Evolutionary conservation across 2,113 vertebrate species (phyloP), one percentile per base, ranked within the genome.

Genomic region (Macquaria australasica): DNA sequence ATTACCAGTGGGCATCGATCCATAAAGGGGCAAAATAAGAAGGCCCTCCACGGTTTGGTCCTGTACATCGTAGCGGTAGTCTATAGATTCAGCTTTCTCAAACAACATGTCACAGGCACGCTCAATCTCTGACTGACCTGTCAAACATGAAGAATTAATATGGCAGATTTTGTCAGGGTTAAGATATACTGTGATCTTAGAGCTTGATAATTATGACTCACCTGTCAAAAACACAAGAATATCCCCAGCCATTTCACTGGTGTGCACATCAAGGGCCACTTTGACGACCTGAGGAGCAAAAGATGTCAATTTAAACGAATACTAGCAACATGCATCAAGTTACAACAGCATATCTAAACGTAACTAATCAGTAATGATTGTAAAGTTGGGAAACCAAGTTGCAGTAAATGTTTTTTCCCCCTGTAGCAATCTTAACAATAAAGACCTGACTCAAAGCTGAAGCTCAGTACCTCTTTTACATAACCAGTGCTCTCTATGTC

Each of bases 161-260:
- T 58, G 14, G 4, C 2, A 23, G 2, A 83, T 58, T 37, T 45
- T 7, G 39, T 60, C 50, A 45, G 23, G 9, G 16, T 60, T 20
- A 21, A 63, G 1, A 11, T 18, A 53, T 1, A 41, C 11, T 41
- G 8, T 51, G 37, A 58, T 15, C 0, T n/a, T 2, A 20, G 23
- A 16, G 34, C 4, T 34, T 71, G 16, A 69, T 31, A 21, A 64
- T 37, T 31, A 43, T 37, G 50, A 53, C 94, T 88, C 76, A 97
- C 98, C 98, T 83, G 98, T 99, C 73, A 99, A 94, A 93, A 99
- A 99, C 79, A 99, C 97, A 79, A 99, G 95, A 92, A 99, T 99
- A 85, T 99, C 98, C 0, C 98, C 98, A 64, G 96, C 94, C 83
- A 93, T 92, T 88, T 99, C 97, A 90, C 96, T 97, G 68, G 97